Conservation (phyloP, 1,140 invertebrate genomes). For the Theocolax elegans region DNA sequence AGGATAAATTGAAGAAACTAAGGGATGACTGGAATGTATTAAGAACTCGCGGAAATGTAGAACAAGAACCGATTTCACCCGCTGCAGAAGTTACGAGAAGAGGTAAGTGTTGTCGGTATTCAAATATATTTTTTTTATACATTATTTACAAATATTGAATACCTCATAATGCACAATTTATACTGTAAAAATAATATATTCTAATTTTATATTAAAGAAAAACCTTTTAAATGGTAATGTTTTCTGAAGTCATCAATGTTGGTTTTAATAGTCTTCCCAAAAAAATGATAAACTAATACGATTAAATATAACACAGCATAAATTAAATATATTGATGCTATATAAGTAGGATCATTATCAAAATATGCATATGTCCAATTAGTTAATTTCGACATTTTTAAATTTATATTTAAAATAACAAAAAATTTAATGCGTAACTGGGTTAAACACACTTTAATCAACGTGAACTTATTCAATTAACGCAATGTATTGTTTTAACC, state of each 20-base stretch:
- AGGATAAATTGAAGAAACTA: slow-evolving; percentile 72
- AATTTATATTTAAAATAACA: too few species aligned
- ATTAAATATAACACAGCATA: slow-evolving; percentile 46
- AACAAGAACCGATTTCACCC: slow-evolving; percentile 41
- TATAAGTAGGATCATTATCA: slow-evolving; percentile 26
- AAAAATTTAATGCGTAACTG: too few species aligned
- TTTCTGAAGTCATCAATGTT: too few species aligned
- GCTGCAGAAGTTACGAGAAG: slow-evolving; percentile 38
- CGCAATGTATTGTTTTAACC: too few species aligned
- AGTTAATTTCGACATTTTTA: too few species aligned
- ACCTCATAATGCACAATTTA: too few species aligned
- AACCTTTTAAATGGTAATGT: neutral
- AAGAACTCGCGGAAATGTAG: slow-evolving; percentile 62
- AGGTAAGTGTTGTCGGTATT: slow-evolving; percentile 54
- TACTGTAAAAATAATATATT: too few species aligned
- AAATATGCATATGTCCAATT: too few species aligned
- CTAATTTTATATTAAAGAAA: neutral
- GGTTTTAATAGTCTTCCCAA: slow-evolving; percentile 46
- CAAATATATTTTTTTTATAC: neutral
- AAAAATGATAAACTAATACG: slow-evolving; percentile 53
- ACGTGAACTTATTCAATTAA: too few species aligned
- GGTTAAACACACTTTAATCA: too few species aligned
- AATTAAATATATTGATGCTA: slow-evolving; percentile 47
- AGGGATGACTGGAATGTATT: slow-evolving; percentile 73
- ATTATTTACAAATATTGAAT: neutral